Base-by-base conservation (phyloP, 2,113 vertebrate genomes). In the Apistogramma diplotaenia region DNA sequence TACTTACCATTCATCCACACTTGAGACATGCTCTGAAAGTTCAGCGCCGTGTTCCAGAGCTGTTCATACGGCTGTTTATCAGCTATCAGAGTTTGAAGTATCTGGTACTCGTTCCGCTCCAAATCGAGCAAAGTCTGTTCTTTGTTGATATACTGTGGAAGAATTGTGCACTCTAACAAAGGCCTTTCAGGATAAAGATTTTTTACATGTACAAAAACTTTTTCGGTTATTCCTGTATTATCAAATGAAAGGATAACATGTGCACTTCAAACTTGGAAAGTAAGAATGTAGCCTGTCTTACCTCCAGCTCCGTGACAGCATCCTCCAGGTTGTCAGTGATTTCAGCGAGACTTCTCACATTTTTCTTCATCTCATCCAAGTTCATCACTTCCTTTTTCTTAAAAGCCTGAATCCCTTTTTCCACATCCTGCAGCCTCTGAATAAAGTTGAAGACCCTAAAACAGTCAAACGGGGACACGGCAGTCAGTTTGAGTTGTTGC, bases 1-100 rank as follows among this genome's bases (percentile, higher is more conserved):
- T 76, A 29, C 89, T 60, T 92, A 99, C 97, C 97, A 9, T 96
- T 96, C 95, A 98, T 95, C 98, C 97, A 99, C 9, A 95, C 89
- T 51, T 98, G 95, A 8, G 96, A 96, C 88, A 95, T 96, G 84
- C 5, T 93, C 76, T 96, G 93, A 87, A 98, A 98, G 81, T 94
- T 88, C 0, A 97, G 95, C 1, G 94, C 94, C 0, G 96, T 99
- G 56, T 70, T 73, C 97, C 98, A 99, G 40, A 99, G 96, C 82
- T 97, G 96, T 49, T 98, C 97, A 29, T 94, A 97, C 0, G 95
- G 96, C 40, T 95, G 91, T 91, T 97, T 99, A 62, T 92, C 95
- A 78, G 57, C 62, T 53, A 97, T 93, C 84, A 97, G 21, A 8
- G 46, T 85, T 74, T 97, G 97, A 79, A 99, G 86, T 5, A 95